Evolutionary conservation across 1,140 invertebrate genomes (phyloP).

Genomic region (Eupeodes corollae): DNA sequence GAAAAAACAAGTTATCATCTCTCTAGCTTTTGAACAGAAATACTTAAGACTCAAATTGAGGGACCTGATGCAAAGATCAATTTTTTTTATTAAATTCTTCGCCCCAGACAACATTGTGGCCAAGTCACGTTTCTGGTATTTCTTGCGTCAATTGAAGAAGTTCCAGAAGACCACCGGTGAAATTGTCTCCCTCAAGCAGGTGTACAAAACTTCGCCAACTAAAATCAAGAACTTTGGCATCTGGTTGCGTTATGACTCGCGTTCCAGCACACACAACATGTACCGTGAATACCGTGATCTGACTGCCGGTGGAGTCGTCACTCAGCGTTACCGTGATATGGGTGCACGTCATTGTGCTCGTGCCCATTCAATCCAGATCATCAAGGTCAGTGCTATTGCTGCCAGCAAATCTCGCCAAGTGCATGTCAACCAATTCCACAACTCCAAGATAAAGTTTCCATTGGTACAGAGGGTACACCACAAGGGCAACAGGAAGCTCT

Average conservation of each 20-base stretch:
- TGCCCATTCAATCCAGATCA: slow-evolving; percentile 95
- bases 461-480: slow-evolving; percentile 85
- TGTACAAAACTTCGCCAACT: slow-evolving; percentile 72
- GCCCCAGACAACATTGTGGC: slow-evolving; percentile 95
- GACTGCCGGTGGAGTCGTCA: slow-evolving; percentile 88
- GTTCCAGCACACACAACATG: slow-evolving; percentile 99
- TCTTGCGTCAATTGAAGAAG: slow-evolving; percentile 91
- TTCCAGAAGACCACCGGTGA: slow-evolving; percentile 99
- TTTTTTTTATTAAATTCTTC: slow-evolving; percentile 99
- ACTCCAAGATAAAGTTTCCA: slow-evolving; percentile 91
- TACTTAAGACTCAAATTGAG: too few species aligned
- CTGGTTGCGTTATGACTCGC: slow-evolving; percentile 94
- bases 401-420: slow-evolving; percentile 81
- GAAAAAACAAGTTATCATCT: too few species aligned
- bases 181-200: slow-evolving; percentile 80
- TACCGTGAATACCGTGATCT: slow-evolving; percentile 98
- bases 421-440: slow-evolving; percentile 96
- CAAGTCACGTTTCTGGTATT: slow-evolving; percentile 99
- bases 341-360: slow-evolving; percentile 94
- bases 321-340: slow-evolving; percentile 99
- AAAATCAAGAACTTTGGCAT: slow-evolving; percentile 99
- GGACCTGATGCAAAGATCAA: slow-evolving; percentile 92
- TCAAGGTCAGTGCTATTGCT: slow-evolving; percentile 86
- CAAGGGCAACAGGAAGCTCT: slow-evolving; percentile 64
- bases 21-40: too few species aligned